Evolutionary conservation across 30 jellyfish, hydroid and myxozoan species (phyloP), one percentile per base, ranked within the genome.

Genomic region (Hydra vulgaris): DNA sequence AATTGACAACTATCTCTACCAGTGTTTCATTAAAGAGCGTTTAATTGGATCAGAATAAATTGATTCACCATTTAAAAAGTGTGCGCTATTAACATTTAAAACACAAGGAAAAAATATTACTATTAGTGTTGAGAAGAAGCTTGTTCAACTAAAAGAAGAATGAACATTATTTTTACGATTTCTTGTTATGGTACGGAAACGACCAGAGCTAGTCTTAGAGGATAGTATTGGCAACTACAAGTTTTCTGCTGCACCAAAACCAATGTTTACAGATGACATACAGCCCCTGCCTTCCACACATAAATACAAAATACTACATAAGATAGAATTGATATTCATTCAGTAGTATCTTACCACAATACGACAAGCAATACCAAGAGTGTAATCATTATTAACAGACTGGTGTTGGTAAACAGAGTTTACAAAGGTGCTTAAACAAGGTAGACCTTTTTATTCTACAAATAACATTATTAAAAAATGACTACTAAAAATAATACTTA

Each of bases 21-120:
- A 15, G n/a, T 23, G n/a, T 27, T 74, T 74, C 26, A n/a, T 74
- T 21, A 74, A 74, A 22, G 82, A 74, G n/a, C n/a, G 71, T 56
- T 74, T 74, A 8, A 27, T 21, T n/a, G 72, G 82, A 21, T 26
- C 16, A 7, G 71, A 21, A 8, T 74, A 69, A n/a, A 22, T 74
- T 21, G 23, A 72, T 69, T 15, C 82, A 74, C 82, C 82, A 15
- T 21, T 22, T 17, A 56, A 56, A n/a, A 56, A 56, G 71, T 15
- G n/a, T 15, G 17, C n/a, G 71, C 71, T 56, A 17, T n/a, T n/a
- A 15, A 56, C 71, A 56, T 56, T 56, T n/a, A 56, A 56, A 56
- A n/a, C 17, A 15, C 71, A 56, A 56, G n/a, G 71, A 56, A 56
- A 56, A 56, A 56, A 56, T 15, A n/a, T n/a, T n/a, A n/a, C n/a